These are phyloP conservation scores for Thaleichthys pacificus DNA, from an alignment of 2,797 vertebrate genomes.

Conservation along the genomic window DNA sequence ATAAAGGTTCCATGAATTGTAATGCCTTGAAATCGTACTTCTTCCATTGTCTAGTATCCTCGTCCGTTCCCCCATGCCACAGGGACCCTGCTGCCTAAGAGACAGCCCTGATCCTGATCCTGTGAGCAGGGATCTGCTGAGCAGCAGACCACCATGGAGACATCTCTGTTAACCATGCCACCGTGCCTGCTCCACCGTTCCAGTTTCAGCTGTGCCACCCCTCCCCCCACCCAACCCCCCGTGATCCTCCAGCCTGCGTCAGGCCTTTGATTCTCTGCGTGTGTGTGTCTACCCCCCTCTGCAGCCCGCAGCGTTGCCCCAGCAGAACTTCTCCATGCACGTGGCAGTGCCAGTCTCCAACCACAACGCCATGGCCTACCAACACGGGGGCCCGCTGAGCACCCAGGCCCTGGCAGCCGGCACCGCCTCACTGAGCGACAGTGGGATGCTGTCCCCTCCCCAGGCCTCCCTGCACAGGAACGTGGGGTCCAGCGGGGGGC, in stretches of 20 bases:
- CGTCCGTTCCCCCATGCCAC: not conserved
- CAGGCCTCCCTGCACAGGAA: conserved; percentile 90
- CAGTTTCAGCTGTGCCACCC: not conserved
- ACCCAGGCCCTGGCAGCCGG: conserved; percentile 86
- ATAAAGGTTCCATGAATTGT: not conserved
- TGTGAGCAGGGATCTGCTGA: not conserved
- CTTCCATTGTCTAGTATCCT: not conserved
- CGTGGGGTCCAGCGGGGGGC: conserved; percentile 83
- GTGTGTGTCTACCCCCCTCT: conserved; percentile 48
- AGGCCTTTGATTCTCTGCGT: conserved; percentile 35
- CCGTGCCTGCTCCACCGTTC: conserved; percentile 23
- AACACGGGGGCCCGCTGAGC: conserved; percentile 86
- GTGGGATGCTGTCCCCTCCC: conserved; percentile 92
- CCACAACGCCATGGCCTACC: conserved; percentile 90
- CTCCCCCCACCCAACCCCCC: conserved; percentile 28
- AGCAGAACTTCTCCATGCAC: conserved; percentile 99
- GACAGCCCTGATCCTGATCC: not conserved
- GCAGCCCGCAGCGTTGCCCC: conserved; percentile 90
- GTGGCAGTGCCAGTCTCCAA: conserved; percentile 97
- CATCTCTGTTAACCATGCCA: conserved; percentile 49
- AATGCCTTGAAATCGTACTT: not conserved
- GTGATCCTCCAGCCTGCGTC: conserved; percentile 32
- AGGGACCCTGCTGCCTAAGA: not conserved
- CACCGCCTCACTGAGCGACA: conserved; percentile 86
- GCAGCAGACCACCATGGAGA: conserved; percentile 22